These are phyloP conservation scores for Ptychodera flava DNA, from an alignment of 35 echinoderm and acorn worm genomes.

Conservation along the genomic window DNA sequence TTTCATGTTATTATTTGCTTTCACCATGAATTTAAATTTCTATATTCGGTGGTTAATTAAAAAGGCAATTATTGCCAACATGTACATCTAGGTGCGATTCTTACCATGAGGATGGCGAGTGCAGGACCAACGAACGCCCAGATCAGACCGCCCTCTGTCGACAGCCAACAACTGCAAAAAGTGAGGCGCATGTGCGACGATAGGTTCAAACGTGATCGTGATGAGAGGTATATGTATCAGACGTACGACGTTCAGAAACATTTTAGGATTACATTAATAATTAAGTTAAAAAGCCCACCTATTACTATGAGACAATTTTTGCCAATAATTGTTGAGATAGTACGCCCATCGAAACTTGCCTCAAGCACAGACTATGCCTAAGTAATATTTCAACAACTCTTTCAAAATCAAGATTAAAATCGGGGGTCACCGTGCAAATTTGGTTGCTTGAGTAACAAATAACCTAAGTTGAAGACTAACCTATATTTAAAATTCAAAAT, in stretches of 20 bases:
- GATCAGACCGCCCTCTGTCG: slow-evolving; percentile 42
- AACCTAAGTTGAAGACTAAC: no score
- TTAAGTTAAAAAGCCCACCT: not conserved
- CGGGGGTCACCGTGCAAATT: no score
- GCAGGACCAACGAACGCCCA: slow-evolving; percentile 91
- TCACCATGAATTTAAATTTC: not conserved
- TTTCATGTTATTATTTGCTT: no score
- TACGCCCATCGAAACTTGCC: no score
- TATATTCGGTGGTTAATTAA: not conserved
- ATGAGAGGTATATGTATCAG: not conserved
- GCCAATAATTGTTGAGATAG: no score
- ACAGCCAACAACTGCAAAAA: slow-evolving; percentile 66
- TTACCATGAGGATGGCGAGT: slow-evolving; percentile 57
- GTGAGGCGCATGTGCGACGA: not conserved
- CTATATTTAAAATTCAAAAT: no score
- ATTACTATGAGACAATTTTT: not conserved
- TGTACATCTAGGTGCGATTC: not conserved
- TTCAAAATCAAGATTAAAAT: no score
- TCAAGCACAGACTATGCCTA: no score
- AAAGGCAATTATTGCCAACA: slow-evolving; percentile 14
- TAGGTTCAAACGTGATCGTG: not conserved
- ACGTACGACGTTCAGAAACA: not conserved
- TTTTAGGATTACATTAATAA: not conserved
- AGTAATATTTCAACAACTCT: no score
- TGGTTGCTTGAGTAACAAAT: no score